Evolutionary conservation across 2,113 vertebrate species (phyloP).

Genomic region (Lepisosteus oculatus): DNA sequence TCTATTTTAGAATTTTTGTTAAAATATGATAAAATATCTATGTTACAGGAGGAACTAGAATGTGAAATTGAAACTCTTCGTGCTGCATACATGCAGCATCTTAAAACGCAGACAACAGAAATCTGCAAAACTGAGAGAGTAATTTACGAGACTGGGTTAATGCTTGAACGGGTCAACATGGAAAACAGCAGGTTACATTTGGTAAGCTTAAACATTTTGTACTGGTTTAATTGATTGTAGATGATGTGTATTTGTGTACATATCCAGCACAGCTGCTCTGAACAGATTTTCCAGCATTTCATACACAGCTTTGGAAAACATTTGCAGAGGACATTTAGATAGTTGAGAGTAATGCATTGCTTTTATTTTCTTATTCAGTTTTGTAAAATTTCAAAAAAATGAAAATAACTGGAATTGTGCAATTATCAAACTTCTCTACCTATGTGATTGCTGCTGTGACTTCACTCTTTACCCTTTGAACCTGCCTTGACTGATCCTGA

Average conservation of each 20-base stretch:
- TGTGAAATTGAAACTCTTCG: constrained; percentile 20
- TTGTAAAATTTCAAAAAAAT: not conserved
- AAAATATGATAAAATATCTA: not conserved
- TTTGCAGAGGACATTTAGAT: too few relatives aligned
- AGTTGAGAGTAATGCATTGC: not conserved
- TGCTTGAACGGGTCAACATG: constrained; percentile 34
- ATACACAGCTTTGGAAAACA: not conserved
- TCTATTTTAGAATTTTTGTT: too few relatives aligned
- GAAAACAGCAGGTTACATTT: constrained; percentile 57
- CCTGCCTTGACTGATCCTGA: not conserved
- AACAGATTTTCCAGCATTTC: not conserved
- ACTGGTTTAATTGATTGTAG: too few relatives aligned
- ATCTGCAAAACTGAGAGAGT: constrained; percentile 53
- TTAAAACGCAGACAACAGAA: constrained; percentile 28
- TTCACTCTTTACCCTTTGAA: too few relatives aligned
- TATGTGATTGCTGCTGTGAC: too few relatives aligned
- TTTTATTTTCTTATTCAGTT: not conserved
- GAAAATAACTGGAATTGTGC: not conserved
- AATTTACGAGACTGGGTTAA: constrained; percentile 51
- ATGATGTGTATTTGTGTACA: too few relatives aligned
- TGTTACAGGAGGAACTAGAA: constrained; percentile 36
- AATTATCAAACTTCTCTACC: too few relatives aligned
- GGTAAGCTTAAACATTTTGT: constrained; percentile 44
- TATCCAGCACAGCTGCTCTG: not conserved
- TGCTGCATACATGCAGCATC: constrained; percentile 10